A percentile compares a stretch with the other conserved stretches of the same genome.
Evolutionary conservation across 1,140 invertebrate species (phyloP).

Genomic region (Psilanteris sp.): DNA sequence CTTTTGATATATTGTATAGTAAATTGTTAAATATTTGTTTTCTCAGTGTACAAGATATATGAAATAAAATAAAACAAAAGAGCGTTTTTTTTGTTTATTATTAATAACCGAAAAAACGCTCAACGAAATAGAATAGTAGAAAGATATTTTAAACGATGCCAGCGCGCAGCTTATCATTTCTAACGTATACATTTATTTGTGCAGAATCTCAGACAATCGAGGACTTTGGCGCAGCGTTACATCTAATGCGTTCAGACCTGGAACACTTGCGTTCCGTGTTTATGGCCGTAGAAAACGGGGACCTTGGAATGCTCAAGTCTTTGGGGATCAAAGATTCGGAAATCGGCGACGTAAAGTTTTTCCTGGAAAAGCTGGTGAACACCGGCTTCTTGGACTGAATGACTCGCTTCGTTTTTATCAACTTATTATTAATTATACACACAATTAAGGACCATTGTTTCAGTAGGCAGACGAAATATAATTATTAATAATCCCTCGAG

Average conservation of each 20-base stretch:
- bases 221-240: conserved; percentile 92
- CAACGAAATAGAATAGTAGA: too few species aligned
- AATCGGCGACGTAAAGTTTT: conserved; percentile 97
- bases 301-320: conserved; percentile 95
- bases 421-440: conserved; percentile 45
- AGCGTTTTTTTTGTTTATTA: too few species aligned
- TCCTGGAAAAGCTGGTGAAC: conserved; percentile 96
- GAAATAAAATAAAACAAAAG: too few species aligned
- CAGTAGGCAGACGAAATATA: conserved; percentile 23
- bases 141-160: too few species aligned
- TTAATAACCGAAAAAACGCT: too few species aligned
- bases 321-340: conserved; percentile 97
- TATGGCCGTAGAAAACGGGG: conserved; percentile 97
- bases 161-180: too few species aligned
- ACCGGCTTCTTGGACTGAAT: conserved; percentile 97
- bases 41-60: too few species aligned
- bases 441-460: conserved; percentile 51
- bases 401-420: conserved; percentile 44
- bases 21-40: too few species aligned
- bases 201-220: conserved; percentile 98
- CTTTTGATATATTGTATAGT: too few species aligned
- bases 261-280: conserved; percentile 96
- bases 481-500: conserved; percentile 41
- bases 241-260: conserved; percentile 91
- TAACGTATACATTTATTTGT: too few species aligned